Percentiles rank a stretch among this genome's conserved stretches.
Conservation (phyloP, 2,888 invertebrate genomes). For the Lycocerus yunnanus region DNA sequence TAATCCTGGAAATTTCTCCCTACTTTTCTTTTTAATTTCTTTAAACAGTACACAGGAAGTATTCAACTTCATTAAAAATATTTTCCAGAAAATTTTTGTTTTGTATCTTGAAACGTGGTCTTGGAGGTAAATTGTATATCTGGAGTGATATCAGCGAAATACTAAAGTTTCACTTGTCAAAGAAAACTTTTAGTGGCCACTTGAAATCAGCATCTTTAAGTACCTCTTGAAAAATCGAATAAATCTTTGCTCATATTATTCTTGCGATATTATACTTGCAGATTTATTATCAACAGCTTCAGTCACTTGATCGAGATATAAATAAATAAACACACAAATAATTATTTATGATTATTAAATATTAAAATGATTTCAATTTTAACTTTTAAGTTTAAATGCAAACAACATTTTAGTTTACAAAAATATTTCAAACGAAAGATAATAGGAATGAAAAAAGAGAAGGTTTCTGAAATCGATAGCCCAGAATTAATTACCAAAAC, state of each 20-base stretch:
- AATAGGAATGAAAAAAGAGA: no score
- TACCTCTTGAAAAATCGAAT: background rate
- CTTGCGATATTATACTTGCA: background rate
- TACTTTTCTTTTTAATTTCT: constrained; percentile 23
- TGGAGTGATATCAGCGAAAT: background rate
- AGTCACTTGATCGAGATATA: background rate
- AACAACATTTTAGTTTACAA: no score
- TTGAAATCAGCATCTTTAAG: background rate
- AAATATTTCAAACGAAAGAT: no score
- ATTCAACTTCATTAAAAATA: background rate
- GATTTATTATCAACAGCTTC: background rate
- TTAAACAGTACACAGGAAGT: background rate
- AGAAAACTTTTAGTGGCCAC: background rate
- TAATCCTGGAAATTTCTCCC: constrained; percentile 32
- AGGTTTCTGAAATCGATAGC: no score
- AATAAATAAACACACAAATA: background rate
- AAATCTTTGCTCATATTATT: background rate
- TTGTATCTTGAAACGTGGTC: background rate
- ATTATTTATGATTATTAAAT: no score
- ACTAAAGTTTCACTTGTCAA: background rate
- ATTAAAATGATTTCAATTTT: no score
- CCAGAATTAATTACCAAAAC: no score
- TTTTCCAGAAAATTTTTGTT: background rate
- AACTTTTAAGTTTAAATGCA: no score
- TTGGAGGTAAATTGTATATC: background rate